phyloP scores from a whole-genome alignment of 2,113 vertebrate genomes.

The Heterocephalus glaber region DNA sequence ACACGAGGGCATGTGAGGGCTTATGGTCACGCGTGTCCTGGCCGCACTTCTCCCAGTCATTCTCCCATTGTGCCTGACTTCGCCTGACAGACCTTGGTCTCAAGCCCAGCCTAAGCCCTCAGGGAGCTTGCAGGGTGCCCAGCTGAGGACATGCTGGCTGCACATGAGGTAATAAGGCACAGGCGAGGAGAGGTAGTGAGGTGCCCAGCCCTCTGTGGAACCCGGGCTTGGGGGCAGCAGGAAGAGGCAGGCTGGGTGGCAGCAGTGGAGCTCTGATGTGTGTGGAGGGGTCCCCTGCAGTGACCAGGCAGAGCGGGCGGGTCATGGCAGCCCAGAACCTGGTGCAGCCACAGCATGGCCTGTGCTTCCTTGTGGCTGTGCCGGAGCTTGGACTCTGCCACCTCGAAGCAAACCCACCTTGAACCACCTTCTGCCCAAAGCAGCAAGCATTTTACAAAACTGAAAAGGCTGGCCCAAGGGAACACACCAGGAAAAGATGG shows the following conservation, averaged over 20 bases:
- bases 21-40: too few relatives aligned
- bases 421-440: not conserved
- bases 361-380: rapidly evolving
- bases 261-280: not conserved
- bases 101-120: not conserved
- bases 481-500: not conserved
- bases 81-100: not conserved
- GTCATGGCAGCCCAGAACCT: not conserved
- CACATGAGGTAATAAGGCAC: not conserved
- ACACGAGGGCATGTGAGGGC: rapidly evolving
- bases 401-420: not conserved
- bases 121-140: not conserved
- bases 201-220: not conserved
- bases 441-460: not conserved
- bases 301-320: not conserved
- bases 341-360: not conserved
- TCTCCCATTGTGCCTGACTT: too few relatives aligned
- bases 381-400: not conserved
- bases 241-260: not conserved
- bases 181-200: not conserved
- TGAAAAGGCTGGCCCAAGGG: not conserved
- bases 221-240: not conserved
- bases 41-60: too few relatives aligned
- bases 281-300: not conserved
- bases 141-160: not conserved